These are phyloP conservation scores for Montipora efflorescens DNA, from an alignment of 64 coral and sea anemone genomes.

Conservation along the genomic window DNA sequence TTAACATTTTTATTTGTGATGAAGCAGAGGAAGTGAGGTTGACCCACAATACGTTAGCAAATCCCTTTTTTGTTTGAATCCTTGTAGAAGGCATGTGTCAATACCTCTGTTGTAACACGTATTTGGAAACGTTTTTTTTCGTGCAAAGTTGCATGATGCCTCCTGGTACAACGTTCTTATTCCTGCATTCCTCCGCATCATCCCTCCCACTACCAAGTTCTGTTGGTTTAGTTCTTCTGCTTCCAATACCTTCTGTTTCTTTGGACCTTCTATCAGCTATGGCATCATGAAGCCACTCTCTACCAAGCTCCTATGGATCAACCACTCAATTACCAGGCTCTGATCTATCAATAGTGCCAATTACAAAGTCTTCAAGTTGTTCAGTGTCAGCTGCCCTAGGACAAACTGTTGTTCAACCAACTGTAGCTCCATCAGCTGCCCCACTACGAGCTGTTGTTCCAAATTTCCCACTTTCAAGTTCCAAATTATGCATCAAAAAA, in stretches of 20 bases:
- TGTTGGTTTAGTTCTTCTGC: neutral
- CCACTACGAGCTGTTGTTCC: neutral
- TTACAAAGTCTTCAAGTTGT: neutral
- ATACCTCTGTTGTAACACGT: no score
- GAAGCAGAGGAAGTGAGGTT: no score
- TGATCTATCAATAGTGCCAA: neutral
- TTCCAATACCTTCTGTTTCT: neutral
- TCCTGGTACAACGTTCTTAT: no score
- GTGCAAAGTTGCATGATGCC: no score
- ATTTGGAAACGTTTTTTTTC: no score
- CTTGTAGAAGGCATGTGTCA: no score
- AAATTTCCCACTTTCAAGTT: slow-evolving; percentile 2
- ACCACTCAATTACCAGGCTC: neutral
- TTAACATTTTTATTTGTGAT: no score
- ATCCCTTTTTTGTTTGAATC: no score
- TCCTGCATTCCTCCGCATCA: neutral
- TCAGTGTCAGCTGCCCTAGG: neutral
- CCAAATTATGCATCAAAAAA: neutral
- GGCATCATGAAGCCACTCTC: neutral
- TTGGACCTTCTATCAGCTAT: neutral
- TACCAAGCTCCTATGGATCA: neutral
- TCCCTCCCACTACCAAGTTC: neutral
- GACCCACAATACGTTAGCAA: no score
- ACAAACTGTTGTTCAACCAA: neutral
- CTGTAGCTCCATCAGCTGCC: neutral